A percentile compares a stretch with the other conserved stretches of the same genome.
Evolutionary conservation across 2,888 invertebrate genomes (phyloP).

Genomic region (Chymomyza caudatula): DNA sequence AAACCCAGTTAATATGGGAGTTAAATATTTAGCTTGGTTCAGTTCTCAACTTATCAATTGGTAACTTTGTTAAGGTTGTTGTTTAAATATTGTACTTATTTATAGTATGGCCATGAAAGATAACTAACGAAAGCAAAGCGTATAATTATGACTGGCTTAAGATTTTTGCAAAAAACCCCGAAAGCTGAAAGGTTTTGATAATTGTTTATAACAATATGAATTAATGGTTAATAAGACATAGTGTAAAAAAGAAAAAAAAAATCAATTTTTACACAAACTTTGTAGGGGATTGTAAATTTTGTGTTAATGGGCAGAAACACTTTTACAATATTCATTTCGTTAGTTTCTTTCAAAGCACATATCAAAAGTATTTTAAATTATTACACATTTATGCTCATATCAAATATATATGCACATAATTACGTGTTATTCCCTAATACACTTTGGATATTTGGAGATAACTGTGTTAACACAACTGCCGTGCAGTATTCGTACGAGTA

Average conservation of each 20-base stretch:
- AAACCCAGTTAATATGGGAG: conserved; percentile 37
- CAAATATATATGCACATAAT: not conserved
- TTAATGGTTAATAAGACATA: too few relatives aligned
- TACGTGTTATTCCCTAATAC: conserved; percentile 21
- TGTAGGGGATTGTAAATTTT: too few relatives aligned
- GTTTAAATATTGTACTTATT: not conserved
- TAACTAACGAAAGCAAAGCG: not conserved
- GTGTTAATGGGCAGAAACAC: not conserved
- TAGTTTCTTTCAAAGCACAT: not conserved
- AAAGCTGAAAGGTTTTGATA: too few relatives aligned
- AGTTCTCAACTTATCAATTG: not conserved
- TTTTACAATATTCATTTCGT: not conserved
- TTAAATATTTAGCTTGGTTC: not conserved
- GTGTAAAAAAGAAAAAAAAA: not conserved
- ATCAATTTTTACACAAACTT: not conserved
- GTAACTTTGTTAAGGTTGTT: not conserved
- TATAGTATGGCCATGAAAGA: not conserved
- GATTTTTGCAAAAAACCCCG: too few relatives aligned
- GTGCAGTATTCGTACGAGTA: conserved; percentile 20
- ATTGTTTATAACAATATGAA: too few relatives aligned
- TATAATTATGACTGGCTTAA: not conserved
- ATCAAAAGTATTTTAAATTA: not conserved
- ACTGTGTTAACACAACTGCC: conserved; percentile 39
- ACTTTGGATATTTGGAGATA: conserved; percentile 45
- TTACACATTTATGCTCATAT: not conserved